A percentile compares a stretch with the other conserved stretches of the same genome.
phyloP scores from a whole-genome alignment of 2,113 vertebrate genomes.

The Hucho hucho region DNA sequence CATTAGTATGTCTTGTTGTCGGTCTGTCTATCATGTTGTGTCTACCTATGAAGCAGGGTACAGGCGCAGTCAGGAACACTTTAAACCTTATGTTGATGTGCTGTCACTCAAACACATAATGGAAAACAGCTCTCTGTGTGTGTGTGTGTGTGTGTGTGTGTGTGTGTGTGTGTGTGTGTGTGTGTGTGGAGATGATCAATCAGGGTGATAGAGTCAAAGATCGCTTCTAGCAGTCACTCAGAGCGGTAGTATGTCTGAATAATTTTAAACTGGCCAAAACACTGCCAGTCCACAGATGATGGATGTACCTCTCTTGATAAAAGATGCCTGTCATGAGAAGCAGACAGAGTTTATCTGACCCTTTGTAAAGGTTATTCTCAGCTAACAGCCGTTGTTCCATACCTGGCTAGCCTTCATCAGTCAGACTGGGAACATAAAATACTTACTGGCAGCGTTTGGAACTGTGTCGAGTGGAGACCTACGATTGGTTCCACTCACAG shows the following conservation, averaged over 20 bases:
- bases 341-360: not conserved
- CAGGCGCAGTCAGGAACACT: conserved; percentile 54
- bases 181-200: not conserved
- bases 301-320: not conserved
- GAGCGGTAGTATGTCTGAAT: too few species aligned
- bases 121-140: conserved; percentile 40
- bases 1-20: not conserved
- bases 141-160: not conserved
- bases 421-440: not conserved
- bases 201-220: conserved; percentile 25
- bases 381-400: not conserved
- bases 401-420: not conserved
- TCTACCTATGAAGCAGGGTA: conserved; percentile 42
- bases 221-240: not conserved
- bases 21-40: conserved; percentile 50
- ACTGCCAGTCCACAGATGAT: not conserved
- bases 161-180: not conserved
- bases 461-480: too few species aligned
- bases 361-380: not conserved
- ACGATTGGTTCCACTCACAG: too few species aligned
- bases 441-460: too few species aligned
- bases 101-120: conserved; percentile 68
- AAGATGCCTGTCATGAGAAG: not conserved
- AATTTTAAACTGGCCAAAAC: not conserved
- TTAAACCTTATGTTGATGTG: conserved; percentile 54